phyloP scores from a whole-genome alignment of 2,888 invertebrate genomes.

The Autographa pulchrina region DNA sequence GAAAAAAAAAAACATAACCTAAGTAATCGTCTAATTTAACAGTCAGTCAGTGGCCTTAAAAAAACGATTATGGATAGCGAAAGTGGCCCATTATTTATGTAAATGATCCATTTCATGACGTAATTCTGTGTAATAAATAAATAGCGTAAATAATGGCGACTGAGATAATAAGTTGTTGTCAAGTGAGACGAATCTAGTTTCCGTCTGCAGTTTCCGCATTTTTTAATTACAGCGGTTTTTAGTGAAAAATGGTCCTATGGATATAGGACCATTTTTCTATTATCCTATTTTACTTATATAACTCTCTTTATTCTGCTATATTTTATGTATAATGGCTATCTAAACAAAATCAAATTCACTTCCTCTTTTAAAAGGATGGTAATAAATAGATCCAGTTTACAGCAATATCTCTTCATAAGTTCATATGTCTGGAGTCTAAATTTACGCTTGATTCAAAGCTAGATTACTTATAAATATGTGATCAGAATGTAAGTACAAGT shows the following conservation, averaged over 20 bases:
- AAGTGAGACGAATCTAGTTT: conserved; percentile 10
- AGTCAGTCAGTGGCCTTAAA: conserved; percentile 32
- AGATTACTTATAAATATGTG: not conserved
- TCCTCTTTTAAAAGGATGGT: too few species aligned
- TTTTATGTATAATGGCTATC: too few species aligned
- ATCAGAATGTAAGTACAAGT: not conserved
- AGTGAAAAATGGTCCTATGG: too few species aligned
- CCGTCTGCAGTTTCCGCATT: not conserved
- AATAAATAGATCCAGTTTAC: too few species aligned
- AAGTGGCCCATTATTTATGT: conserved; percentile 50
- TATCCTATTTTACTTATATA: too few species aligned
- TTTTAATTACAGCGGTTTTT: not conserved
- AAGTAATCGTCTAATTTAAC: conserved; percentile 39
- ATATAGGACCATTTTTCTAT: too few species aligned
- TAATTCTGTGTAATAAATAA: conserved; percentile 60
- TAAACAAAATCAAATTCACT: too few species aligned
- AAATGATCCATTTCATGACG: conserved; percentile 45
- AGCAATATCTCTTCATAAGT: too few species aligned
- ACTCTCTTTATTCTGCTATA: too few species aligned
- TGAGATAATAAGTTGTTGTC: conserved; percentile 21
- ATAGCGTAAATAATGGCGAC: conserved; percentile 45
- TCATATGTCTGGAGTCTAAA: too few species aligned
- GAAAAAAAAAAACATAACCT: conserved; percentile 22
- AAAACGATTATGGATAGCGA: conserved; percentile 42
- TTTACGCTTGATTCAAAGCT: not conserved